A percentile compares a stretch with the other conserved stretches of the same genome.
phyloP scores from a whole-genome alignment of 2,888 invertebrate genomes.

The Zaprionus bogoriensis region DNA sequence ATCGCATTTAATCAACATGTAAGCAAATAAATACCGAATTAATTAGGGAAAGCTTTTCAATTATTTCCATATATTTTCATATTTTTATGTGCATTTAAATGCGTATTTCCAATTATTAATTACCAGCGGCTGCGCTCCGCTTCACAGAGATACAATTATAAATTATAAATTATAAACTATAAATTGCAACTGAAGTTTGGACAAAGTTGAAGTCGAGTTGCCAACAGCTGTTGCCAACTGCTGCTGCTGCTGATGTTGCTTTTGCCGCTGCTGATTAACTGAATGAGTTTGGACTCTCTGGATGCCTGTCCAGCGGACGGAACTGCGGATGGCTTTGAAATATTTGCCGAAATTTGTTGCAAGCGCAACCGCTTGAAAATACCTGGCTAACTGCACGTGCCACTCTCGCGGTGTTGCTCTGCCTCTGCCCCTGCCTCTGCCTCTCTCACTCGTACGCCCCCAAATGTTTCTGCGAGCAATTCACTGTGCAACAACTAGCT shows the following conservation, averaged over 20 bases:
- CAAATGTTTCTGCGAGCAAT: constrained; percentile 30
- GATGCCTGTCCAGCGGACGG: not conserved
- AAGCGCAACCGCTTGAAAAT: constrained; percentile 11
- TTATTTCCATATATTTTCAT: not conserved
- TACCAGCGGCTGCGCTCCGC: not conserved
- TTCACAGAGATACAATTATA: not conserved
- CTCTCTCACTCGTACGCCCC: not conserved
- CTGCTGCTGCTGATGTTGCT: no score
- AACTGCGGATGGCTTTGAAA: not conserved
- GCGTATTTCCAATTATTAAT: not conserved
- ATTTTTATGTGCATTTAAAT: no score
- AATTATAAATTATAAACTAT: not conserved
- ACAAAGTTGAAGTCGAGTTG: not conserved
- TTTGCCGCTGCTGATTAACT: not conserved
- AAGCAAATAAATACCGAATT: not conserved
- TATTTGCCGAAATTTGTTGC: constrained; percentile 12
- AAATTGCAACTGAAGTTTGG: not conserved
- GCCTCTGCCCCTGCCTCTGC: not conserved
- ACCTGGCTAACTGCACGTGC: constrained; percentile 8
- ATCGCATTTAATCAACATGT: constrained; percentile 6
- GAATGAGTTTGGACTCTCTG: not conserved
- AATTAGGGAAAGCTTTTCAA: not conserved
- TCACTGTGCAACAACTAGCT: constrained; percentile 14
- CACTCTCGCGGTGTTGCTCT: not conserved
- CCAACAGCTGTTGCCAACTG: not conserved